A percentile compares a stretch with the other conserved stretches of the same genome.
Conservation (phyloP, 2,888 invertebrate species). For the Synergus umbraculus region DNA sequence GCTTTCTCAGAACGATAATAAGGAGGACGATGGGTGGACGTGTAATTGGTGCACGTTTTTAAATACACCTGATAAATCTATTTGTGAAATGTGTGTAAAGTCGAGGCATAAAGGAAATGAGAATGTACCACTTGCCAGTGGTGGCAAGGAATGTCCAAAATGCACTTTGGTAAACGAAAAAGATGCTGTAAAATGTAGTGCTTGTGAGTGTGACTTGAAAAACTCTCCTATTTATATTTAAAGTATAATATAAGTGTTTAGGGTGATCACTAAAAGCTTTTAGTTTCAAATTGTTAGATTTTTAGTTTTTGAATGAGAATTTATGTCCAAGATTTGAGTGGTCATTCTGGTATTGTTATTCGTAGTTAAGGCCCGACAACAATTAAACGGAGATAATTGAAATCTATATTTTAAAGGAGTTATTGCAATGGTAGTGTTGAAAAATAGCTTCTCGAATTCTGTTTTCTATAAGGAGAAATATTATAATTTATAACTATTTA, state of each 20-base stretch:
- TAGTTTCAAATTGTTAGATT: too few species aligned
- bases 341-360: neutral
- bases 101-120: constrained; percentile 81
- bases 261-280: neutral
- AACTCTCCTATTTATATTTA: constrained; percentile 88
- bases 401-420: neutral
- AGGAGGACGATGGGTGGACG: constrained; percentile 79
- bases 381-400: neutral
- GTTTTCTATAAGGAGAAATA: neutral
- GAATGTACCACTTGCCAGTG: constrained; percentile 83
- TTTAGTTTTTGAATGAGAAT: too few species aligned
- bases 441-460: neutral
- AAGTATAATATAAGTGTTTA: constrained; percentile 32
- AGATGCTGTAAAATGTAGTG: constrained; percentile 83
- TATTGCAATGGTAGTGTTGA: neutral
- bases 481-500: constrained; percentile 4
- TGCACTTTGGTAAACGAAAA: constrained; percentile 88
- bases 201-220: constrained; percentile 83
- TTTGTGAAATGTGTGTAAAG: constrained; percentile 89
- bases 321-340: too few species aligned
- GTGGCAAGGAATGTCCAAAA: constrained; percentile 86
- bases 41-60: constrained; percentile 86
- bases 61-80: constrained; percentile 79
- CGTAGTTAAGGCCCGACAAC: neutral
- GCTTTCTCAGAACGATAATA: constrained; percentile 11